Percentiles rank a stretch among this genome's conserved stretches.
Conservation (phyloP, 2,113 vertebrate genomes). For the Ammodytes dubius region DNA sequence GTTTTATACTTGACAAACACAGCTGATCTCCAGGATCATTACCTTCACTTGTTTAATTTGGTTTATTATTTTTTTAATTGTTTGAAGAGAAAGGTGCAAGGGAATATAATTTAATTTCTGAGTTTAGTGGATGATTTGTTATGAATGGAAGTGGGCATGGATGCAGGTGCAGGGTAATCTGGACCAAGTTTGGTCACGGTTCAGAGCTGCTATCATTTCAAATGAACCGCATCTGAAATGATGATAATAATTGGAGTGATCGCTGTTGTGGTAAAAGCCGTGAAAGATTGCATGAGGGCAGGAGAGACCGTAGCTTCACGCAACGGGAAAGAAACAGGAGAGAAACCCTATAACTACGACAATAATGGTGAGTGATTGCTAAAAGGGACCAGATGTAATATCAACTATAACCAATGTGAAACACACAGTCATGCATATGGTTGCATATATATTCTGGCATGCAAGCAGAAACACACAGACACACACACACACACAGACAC, state of each 20-base stretch:
- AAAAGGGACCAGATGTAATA: conserved; percentile 77
- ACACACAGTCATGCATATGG: conserved; percentile 53
- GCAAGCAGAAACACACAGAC: conserved; percentile 19
- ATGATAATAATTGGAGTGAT: conserved; percentile 72
- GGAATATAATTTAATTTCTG: background rate
- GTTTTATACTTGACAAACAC: background rate
- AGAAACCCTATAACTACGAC: conserved; percentile 72
- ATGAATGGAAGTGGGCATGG: conserved; percentile 30
- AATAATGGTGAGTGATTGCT: conserved; percentile 76
- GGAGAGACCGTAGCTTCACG: conserved; percentile 32
- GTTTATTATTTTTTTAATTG: background rate
- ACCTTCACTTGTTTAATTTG: background rate
- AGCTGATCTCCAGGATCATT: background rate
- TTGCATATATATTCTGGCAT: conserved; percentile 51
- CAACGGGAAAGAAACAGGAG: conserved; percentile 22
- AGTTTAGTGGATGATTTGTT: conserved; percentile 12
- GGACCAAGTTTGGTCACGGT: conserved; percentile 62
- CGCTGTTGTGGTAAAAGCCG: conserved; percentile 51
- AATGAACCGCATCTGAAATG: conserved; percentile 62
- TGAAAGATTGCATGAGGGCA: conserved; percentile 60
- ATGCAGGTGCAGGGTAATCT: conserved; percentile 58
- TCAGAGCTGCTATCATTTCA: conserved; percentile 60
- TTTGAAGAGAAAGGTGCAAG: background rate
- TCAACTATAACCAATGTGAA: conserved; percentile 75
- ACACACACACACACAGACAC: conserved; percentile 23